phyloP scores from a whole-genome alignment of 2,888 invertebrate species.

The Ethmia dodecea region DNA sequence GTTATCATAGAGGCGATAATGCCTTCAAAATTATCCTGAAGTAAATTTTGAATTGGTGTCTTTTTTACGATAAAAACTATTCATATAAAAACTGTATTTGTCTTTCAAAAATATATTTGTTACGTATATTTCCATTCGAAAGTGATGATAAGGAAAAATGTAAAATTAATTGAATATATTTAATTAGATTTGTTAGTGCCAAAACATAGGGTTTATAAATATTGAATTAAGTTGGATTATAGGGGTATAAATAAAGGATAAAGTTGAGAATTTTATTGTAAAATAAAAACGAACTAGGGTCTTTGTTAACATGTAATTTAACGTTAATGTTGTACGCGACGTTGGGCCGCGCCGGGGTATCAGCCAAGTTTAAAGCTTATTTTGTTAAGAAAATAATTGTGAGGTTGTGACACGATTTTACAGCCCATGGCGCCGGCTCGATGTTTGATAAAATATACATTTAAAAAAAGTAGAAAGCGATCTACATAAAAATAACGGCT shows the following conservation, averaged over 20 bases:
- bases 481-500: slow-evolving; percentile 55
- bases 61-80: no score
- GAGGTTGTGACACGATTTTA: slow-evolving; percentile 71
- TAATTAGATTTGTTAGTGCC: slow-evolving; percentile 74
- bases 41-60: no score
- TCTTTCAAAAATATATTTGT: slow-evolving; percentile 12
- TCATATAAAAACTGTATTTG: no score
- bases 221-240: slow-evolving; percentile 64
- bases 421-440: slow-evolving; percentile 49
- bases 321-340: slow-evolving; percentile 40
- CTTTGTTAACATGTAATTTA: slow-evolving; percentile 63
- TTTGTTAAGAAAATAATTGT: slow-evolving; percentile 49
- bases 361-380: slow-evolving; percentile 70
- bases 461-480: slow-evolving; percentile 48
- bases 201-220: slow-evolving; percentile 69
- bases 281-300: slow-evolving; percentile 70
- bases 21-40: no score
- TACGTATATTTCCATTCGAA: slow-evolving; percentile 27
- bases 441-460: slow-evolving; percentile 54
- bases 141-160: slow-evolving; percentile 29
- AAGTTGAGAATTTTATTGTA: slow-evolving; percentile 61
- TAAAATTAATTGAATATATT: slow-evolving; percentile 45
- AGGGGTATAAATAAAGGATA: slow-evolving; percentile 59
- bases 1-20: no score
- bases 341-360: slow-evolving; percentile 48